phyloP scores from a whole-genome alignment of 2,888 invertebrate species.

The Heliconius ismenius region DNA sequence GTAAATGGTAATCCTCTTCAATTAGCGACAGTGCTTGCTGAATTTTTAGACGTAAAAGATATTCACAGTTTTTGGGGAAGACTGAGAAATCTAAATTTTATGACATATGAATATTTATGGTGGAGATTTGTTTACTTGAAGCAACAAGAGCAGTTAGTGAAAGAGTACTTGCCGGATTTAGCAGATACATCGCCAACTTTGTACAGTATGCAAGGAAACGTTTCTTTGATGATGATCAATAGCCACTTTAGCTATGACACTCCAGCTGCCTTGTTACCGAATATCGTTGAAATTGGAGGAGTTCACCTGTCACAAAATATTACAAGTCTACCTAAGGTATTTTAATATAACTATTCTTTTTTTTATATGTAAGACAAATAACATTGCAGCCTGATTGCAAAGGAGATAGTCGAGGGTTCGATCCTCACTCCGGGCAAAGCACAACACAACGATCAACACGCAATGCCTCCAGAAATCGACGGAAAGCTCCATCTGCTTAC shows the following conservation, averaged over 20 bases:
- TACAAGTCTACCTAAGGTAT: constrained; percentile 56
- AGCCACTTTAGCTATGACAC: constrained; percentile 76
- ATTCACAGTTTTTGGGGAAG: constrained; percentile 80
- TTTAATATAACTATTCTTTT: background rate
- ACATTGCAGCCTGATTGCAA: too few relatives aligned
- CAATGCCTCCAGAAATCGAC: too few relatives aligned
- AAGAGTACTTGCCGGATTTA: constrained; percentile 64
- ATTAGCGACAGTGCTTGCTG: constrained; percentile 63
- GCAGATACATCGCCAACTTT: constrained; percentile 66
- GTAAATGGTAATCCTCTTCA: constrained; percentile 68
- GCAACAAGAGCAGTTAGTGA: constrained; percentile 64
- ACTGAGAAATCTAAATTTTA: constrained; percentile 74
- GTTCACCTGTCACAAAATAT: constrained; percentile 70
- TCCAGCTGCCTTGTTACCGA: constrained; percentile 77
- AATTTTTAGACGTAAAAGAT: constrained; percentile 65
- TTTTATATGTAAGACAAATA: background rate
- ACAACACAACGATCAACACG: too few relatives aligned
- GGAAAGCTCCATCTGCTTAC: too few relatives aligned
- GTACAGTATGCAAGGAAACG: constrained; percentile 66
- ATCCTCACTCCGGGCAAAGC: too few relatives aligned
- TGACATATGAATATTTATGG: constrained; percentile 66
- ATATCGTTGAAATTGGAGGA: constrained; percentile 82
- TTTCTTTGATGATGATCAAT: constrained; percentile 73
- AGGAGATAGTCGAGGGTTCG: too few relatives aligned
- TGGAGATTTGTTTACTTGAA: constrained; percentile 69